Base-by-base conservation (phyloP, 1,140 invertebrate genomes). In the Drosophila athabasca region DNA sequence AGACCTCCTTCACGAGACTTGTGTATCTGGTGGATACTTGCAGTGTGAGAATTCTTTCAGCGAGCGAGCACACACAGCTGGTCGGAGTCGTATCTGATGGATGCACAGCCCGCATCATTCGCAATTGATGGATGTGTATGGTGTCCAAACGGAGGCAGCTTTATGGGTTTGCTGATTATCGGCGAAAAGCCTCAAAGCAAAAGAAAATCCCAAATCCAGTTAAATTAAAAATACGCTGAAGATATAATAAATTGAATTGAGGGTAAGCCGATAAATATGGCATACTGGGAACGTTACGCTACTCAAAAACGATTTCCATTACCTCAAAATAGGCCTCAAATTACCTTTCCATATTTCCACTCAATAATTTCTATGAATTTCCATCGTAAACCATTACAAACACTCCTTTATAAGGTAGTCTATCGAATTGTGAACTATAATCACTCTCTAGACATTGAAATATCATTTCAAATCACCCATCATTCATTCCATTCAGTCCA, bases 81-180 rank as follows among this genome's bases (percentile, higher is more conserved):
- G 46, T 8, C 19, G 65, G 22, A 46, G 19, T 48, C 24, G 29
- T 35, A 65, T 48, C 49, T 68, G 62, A 68, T 55, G 50, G 62
- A 66, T 66, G 48, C 62, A 54, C 39, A 62, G 61, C 65, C 65
- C 62, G 43, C 62, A 68, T 68, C 49, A 31, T 48, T 29, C 6
- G 8, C 41, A 41, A 43, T 67, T 68, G 65, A 68, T 68, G 61
- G 49, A 68, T 68, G 65, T 65, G 65, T 39, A 13, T 29, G 62
- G 17, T 65, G 65, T 59, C 11, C 39, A 45, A 24, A 31, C 46
- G 1, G 44, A 39, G 60, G 59, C 64, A 67, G 64, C 49, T 65
- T 65, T 39, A 68, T 68, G 65, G 61, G 15, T 8, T 48, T 53
- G 15, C 15, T 46, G 65, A 65, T 68, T 66, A 54, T 19, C 13